phyloP scores from a whole-genome alignment of 2,888 invertebrate genomes.

The Oxyteleia sp. region DNA sequence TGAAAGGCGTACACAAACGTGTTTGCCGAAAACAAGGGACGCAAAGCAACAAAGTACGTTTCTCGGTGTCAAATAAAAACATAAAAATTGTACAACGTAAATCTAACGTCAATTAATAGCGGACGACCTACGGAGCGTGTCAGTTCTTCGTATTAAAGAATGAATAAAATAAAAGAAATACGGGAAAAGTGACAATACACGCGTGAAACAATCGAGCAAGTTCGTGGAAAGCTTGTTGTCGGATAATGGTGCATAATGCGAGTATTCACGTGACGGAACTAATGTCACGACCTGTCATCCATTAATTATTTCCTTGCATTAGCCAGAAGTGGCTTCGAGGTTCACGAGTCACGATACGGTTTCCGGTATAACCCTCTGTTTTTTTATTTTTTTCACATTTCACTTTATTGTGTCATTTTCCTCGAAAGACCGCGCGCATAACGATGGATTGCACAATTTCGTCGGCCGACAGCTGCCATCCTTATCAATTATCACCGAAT shows the following conservation, averaged over 20 bases:
- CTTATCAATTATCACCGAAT: constrained; percentile 59
- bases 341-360: constrained; percentile 71
- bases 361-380: constrained; percentile 63
- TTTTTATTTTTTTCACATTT: constrained; percentile 30
- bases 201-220: constrained; percentile 61
- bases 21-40: too few relatives aligned
- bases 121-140: background rate
- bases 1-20: too few relatives aligned
- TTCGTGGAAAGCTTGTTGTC: constrained; percentile 64
- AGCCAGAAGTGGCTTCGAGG: constrained; percentile 63
- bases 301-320: constrained; percentile 74
- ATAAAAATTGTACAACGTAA: too few relatives aligned
- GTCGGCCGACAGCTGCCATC: constrained; percentile 33
- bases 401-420: constrained; percentile 46
- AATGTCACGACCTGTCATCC: constrained; percentile 72
- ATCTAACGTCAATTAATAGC: too few relatives aligned
- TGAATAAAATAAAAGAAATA: constrained; percentile 55
- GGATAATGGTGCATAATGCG: constrained; percentile 68
- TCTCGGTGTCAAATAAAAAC: too few relatives aligned
- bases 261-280: constrained; percentile 72
- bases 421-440: constrained; percentile 46
- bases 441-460: constrained; percentile 27
- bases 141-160: constrained; percentile 23
- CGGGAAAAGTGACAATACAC: constrained; percentile 62
- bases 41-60: too few relatives aligned